These are phyloP conservation scores for Gnathonemus echidnorhynchus DNA, from an alignment of 2,113 vertebrate genomes.

Conservation along the genomic window DNA sequence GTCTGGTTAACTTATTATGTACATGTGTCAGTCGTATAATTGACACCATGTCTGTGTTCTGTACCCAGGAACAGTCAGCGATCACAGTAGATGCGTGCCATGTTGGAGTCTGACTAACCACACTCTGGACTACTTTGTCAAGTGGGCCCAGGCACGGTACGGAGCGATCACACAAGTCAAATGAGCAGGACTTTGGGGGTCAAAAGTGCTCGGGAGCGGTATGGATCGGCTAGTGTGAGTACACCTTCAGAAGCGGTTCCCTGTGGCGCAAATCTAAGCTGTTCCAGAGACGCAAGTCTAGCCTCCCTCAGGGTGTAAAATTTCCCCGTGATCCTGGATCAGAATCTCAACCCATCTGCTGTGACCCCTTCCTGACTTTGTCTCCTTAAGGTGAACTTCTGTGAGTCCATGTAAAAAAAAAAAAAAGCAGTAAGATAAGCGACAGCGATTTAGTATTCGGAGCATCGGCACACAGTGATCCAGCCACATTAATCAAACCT, in stretches of 20 bases:
- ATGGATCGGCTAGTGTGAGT: neutral
- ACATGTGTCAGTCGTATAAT: neutral
- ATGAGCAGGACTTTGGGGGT: neutral
- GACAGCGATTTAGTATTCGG: conserved; percentile 7
- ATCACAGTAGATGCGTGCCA: neutral
- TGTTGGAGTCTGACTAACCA: neutral
- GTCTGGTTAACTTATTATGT: neutral
- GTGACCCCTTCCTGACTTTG: conserved; percentile 20
- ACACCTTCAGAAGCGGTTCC: neutral
- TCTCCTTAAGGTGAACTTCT: conserved; percentile 16
- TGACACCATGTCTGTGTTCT: neutral
- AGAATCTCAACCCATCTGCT: conserved; percentile 22
- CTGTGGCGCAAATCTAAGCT: neutral
- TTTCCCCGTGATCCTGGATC: conserved; percentile 19
- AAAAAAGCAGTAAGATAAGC: neutral
- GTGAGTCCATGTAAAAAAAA: neutral
- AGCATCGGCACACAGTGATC: conserved; percentile 16
- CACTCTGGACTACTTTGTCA: no score
- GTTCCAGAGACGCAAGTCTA: conserved; percentile 16
- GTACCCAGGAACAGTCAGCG: neutral
- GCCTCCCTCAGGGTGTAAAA: conserved; percentile 8
- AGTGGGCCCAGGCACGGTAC: neutral
- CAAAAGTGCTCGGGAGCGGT: neutral
- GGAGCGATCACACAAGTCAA: neutral
- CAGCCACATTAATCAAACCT: conserved; percentile 23